Evolutionary conservation across 2,888 invertebrate species (phyloP).

Genomic region (Orgyia antiqua): DNA sequence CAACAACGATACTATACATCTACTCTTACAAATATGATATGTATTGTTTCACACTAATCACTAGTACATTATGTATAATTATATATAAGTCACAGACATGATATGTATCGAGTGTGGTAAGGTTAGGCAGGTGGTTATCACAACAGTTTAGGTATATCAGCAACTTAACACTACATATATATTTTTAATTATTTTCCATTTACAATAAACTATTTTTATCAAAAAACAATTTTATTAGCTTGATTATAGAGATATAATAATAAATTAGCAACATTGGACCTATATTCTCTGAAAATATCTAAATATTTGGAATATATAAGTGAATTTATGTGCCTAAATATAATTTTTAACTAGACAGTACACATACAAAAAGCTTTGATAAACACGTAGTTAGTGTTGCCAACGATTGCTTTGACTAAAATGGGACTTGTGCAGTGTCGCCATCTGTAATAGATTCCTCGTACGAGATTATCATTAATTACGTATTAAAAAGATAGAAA

Average conservation of each 20-base stretch:
- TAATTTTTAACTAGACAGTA: too few species aligned
- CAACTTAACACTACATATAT: slow-evolving; percentile 19
- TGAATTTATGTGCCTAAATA: too few species aligned
- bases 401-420: too few species aligned
- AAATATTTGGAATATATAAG: too few species aligned
- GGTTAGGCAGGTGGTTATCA: slow-evolving; percentile 31
- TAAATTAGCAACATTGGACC: slow-evolving; percentile 22
- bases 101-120: slow-evolving; percentile 45
- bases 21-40: slow-evolving; percentile 55
- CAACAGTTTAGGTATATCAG: slow-evolving; percentile 28
- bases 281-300: slow-evolving; percentile 10
- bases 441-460: too few species aligned
- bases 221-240: slow-evolving; percentile 27
- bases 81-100: slow-evolving; percentile 42
- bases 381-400: too few species aligned
- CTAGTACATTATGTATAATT: slow-evolving; percentile 28
- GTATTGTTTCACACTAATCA: slow-evolving; percentile 36
- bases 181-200: slow-evolving; percentile 5
- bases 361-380: too few species aligned
- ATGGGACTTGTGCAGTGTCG: too few species aligned
- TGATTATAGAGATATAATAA: slow-evolving; percentile 7
- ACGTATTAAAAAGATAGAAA: too few species aligned
- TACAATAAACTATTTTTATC: slow-evolving; percentile 20
- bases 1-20: slow-evolving; percentile 61
- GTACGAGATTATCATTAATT: too few species aligned